phyloP scores from a whole-genome alignment of 2,888 invertebrate genomes.

The Calephelis perditalis region DNA sequence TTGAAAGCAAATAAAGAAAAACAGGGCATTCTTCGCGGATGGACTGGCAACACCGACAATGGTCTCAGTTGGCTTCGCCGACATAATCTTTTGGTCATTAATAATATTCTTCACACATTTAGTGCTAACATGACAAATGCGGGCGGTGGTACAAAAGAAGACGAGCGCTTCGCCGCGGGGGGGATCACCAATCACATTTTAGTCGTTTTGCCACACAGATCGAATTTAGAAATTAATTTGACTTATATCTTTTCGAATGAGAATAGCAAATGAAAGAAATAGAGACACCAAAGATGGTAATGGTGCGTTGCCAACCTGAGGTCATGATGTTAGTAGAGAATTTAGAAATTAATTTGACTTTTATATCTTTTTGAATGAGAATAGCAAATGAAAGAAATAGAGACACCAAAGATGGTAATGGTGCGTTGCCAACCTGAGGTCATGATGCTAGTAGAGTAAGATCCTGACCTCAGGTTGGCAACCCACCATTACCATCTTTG shows the following conservation, averaged over 20 bases:
- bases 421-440: no score
- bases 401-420: no score
- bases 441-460: no score
- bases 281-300: no score
- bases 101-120: slow-evolving; percentile 71
- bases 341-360: slow-evolving; percentile 17
- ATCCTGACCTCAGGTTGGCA: no score
- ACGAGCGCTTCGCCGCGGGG: slow-evolving; percentile 48
- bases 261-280: no score
- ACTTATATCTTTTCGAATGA: neutral
- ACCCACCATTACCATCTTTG: no score
- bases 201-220: slow-evolving; percentile 48
- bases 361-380: neutral
- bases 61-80: slow-evolving; percentile 52
- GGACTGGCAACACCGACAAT: slow-evolving; percentile 38
- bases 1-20: slow-evolving; percentile 36
- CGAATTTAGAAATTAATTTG: slow-evolving; percentile 25
- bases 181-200: slow-evolving; percentile 45
- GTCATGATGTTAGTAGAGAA: no score
- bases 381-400: no score
- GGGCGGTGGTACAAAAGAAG: slow-evolving; percentile 44
- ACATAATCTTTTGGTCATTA: slow-evolving; percentile 69
- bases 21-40: slow-evolving; percentile 27
- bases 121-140: slow-evolving; percentile 76
- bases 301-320: no score